phyloP scores from a whole-genome alignment of 2,888 invertebrate species.

The Leucania comma region DNA sequence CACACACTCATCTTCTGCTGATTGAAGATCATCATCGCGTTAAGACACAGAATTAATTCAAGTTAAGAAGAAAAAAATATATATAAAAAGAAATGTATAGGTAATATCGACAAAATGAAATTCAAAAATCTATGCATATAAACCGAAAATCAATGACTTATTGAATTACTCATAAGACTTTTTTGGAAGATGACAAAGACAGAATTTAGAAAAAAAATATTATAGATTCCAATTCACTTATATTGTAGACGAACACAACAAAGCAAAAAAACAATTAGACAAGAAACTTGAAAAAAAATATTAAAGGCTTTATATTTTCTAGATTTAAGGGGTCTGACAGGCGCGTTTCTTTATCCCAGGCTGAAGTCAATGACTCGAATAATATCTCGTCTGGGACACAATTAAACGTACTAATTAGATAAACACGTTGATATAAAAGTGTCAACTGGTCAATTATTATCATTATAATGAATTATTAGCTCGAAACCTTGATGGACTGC shows the following conservation, averaged over 20 bases:
- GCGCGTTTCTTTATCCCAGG: constrained; percentile 1
- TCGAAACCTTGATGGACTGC: not conserved
- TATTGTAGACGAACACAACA: not conserved
- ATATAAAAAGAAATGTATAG: not conserved
- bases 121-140: not conserved
- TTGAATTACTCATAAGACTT: not conserved
- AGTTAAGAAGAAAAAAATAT: not conserved
- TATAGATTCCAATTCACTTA: not conserved
- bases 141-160: not conserved
- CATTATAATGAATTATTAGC: constrained; percentile 6
- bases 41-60: too few species aligned
- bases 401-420: constrained; percentile 30
- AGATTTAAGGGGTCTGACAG: constrained; percentile 1
- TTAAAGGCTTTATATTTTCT: constrained; percentile 10
- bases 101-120: not conserved
- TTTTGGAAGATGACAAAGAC: not conserved
- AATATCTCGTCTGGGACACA: constrained; percentile 25
- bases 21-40: constrained; percentile 3
- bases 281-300: constrained; percentile 15
- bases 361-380: constrained; percentile 27
- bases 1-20: constrained; percentile 14
- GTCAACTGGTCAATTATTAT: constrained; percentile 1
- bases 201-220: not conserved
- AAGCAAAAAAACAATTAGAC: constrained; percentile 8
- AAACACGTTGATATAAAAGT: constrained; percentile 20